Evolutionary conservation across 2,113 vertebrate genomes (phyloP).

Genomic region (Sinocyclocheilus grahami): DNA sequence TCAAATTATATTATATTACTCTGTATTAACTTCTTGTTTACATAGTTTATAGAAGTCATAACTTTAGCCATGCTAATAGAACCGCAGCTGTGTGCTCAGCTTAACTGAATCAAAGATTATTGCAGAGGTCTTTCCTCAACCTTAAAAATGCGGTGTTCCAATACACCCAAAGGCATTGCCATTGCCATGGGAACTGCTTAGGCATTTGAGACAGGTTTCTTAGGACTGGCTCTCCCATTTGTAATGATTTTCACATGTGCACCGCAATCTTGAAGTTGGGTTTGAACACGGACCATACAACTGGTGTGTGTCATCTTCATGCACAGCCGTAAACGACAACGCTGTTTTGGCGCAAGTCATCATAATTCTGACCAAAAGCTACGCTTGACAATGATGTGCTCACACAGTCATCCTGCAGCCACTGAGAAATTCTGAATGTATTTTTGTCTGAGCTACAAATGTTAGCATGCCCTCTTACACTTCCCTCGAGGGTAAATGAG

Average conservation of each 20-base stretch:
- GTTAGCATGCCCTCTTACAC: constrained; percentile 19
- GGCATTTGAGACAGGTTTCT: constrained; percentile 11
- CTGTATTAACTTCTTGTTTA: not conserved
- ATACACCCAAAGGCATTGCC: not conserved
- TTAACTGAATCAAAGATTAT: not conserved
- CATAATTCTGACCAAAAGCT: not conserved
- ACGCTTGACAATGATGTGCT: not conserved
- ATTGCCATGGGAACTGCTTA: constrained; percentile 38
- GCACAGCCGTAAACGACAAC: not conserved
- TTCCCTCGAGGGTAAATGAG: constrained; percentile 36
- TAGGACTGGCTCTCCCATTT: not conserved
- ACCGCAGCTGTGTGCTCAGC: too few relatives aligned
- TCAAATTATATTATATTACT: not conserved
- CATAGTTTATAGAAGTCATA: not conserved
- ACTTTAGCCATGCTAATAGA: not conserved
- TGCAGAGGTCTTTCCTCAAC: not conserved
- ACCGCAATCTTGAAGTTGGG: not conserved
- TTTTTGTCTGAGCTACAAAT: constrained; percentile 9
- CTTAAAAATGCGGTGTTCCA: not conserved
- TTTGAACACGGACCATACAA: not conserved
- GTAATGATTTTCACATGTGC: not conserved
- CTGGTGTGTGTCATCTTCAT: too few relatives aligned
- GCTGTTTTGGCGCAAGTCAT: not conserved
- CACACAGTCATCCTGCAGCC: not conserved
- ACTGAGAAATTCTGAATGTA: not conserved